These are phyloP conservation scores for Argentina silus DNA, from an alignment of 2,797 vertebrate genomes.

Conservation along the genomic window DNA sequence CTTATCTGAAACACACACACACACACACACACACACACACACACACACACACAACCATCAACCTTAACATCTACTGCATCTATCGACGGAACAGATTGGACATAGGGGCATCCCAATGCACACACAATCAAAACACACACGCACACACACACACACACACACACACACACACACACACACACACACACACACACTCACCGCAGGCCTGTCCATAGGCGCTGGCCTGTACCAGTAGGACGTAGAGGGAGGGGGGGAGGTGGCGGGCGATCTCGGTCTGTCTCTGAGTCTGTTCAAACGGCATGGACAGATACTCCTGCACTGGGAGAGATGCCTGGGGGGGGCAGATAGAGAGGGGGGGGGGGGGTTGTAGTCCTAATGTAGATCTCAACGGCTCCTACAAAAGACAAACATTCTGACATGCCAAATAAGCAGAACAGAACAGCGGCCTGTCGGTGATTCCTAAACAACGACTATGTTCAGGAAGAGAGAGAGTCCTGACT, in stretches of 20 bases:
- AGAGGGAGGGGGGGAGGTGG: constrained; percentile 93
- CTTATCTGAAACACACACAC: constrained; percentile 82
- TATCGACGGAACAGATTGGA: no score
- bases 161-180: constrained; percentile 25
- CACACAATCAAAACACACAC: neutral
- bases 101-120: neutral
- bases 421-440: no score
- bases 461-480: no score
- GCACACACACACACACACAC: constrained; percentile 29
- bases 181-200: constrained; percentile 77
- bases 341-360: neutral
- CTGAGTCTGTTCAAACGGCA: constrained; percentile 95
- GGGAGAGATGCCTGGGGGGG: constrained; percentile 90
- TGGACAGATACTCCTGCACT: constrained; percentile 94
- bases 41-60: neutral
- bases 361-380: no score
- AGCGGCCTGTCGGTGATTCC: no score
- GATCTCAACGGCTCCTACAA: no score
- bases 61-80: no score
- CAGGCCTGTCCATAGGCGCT: constrained; percentile 95
- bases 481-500: no score
- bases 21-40: constrained; percentile 2
- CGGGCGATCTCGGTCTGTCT: constrained; percentile 92
- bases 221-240: constrained; percentile 95
- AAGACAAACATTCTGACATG: no score